Percentiles rank a stretch among this genome's conserved stretches.
Evolutionary conservation across 2,888 invertebrate genomes (phyloP).

Genomic region (Diarsia rubi): DNA sequence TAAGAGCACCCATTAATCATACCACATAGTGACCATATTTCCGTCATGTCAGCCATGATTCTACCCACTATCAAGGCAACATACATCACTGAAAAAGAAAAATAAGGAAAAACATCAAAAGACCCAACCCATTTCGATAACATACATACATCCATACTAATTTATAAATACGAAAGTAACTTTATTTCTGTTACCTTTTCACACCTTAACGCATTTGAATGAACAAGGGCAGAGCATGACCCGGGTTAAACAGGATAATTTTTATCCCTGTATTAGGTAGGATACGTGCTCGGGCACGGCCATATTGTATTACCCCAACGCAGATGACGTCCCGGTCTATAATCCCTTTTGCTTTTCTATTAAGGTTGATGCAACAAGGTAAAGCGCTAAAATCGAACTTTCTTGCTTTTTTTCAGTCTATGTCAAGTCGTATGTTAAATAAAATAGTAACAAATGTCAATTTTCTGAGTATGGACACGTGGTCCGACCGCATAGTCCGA

Average conservation of each 20-base stretch:
- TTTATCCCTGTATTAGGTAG: background rate
- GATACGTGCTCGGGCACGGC: background rate
- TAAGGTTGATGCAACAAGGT: too few relatives aligned
- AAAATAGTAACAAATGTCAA: too few relatives aligned
- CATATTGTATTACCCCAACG: background rate
- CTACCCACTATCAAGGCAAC: background rate
- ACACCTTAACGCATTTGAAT: background rate
- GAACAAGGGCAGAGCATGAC: background rate
- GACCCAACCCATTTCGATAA: background rate
- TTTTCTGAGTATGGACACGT: too few relatives aligned
- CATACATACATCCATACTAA: background rate
- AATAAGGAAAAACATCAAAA: background rate
- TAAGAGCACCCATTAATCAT: conserved; percentile 7
- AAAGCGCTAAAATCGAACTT: too few relatives aligned
- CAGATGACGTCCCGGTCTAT: background rate
- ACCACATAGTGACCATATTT: conserved; percentile 9
- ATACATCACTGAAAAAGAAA: conserved; percentile 4
- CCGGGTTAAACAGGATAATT: background rate
- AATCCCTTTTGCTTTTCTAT: background rate
- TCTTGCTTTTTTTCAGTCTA: too few relatives aligned
- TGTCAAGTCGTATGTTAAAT: too few relatives aligned
- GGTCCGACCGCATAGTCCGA: too few relatives aligned
- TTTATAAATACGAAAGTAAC: background rate
- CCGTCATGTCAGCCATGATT: background rate
- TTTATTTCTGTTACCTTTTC: background rate